Conservation (phyloP, 2,888 invertebrate genomes). For the Tenthredo notha region DNA sequence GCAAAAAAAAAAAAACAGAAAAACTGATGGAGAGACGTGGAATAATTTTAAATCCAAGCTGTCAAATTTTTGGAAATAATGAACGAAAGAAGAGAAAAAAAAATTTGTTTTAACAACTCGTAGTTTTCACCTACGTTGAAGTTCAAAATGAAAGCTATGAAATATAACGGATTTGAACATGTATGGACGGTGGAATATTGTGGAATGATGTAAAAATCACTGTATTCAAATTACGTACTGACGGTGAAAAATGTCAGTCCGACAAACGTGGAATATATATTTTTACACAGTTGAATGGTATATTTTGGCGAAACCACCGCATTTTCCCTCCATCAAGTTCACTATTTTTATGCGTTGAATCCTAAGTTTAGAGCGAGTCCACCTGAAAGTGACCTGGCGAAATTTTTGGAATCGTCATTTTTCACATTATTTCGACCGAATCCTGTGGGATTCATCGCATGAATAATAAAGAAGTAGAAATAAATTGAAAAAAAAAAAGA, state of each 20-base stretch:
- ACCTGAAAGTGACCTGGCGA: neutral
- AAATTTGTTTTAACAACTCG: neutral
- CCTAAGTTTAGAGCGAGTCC: neutral
- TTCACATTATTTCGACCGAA: neutral
- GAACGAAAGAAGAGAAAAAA: neutral
- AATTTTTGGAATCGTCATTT: neutral
- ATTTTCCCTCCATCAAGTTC: neutral
- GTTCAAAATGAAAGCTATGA: slow-evolving; percentile 17
- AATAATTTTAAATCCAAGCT: neutral
- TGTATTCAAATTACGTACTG: slow-evolving; percentile 27
- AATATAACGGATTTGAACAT: neutral
- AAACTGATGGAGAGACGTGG: neutral
- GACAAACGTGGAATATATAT: slow-evolving; percentile 19
- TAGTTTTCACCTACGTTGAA: neutral
- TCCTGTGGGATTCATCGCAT: neutral
- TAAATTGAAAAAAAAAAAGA: neutral
- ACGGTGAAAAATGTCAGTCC: slow-evolving; percentile 9
- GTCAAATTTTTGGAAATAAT: slow-evolving; percentile 10
- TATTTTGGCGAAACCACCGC: neutral
- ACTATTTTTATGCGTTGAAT: slow-evolving; percentile 17
- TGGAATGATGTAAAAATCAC: neutral
- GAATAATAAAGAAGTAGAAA: neutral
- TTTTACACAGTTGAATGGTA: neutral
- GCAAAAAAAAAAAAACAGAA: neutral
- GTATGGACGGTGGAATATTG: neutral